These are phyloP conservation scores for Hypothenemus hampei DNA, from an alignment of 1,140 invertebrate species.

Conservation along the genomic window DNA sequence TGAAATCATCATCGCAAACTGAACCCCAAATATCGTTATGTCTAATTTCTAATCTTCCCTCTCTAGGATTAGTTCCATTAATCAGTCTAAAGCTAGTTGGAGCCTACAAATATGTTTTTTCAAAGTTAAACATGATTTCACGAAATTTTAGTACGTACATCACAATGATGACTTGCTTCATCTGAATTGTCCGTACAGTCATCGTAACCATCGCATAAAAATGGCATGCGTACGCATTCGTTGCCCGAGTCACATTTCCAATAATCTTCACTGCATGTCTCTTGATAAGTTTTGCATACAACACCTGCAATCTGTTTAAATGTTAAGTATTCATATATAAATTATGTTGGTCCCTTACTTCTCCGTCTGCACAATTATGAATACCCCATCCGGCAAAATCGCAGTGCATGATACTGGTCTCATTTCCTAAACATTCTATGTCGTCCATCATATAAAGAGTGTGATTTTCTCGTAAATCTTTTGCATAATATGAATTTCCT, in stretches of 20 bases:
- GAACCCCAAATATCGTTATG: constrained; percentile 71
- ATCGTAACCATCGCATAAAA: constrained; percentile 63
- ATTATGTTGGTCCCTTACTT: constrained; percentile 48
- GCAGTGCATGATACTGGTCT: constrained; percentile 62
- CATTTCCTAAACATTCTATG: constrained; percentile 63
- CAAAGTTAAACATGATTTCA: not conserved
- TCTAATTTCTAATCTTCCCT: constrained; percentile 66
- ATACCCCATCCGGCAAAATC: constrained; percentile 67
- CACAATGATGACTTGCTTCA: constrained; percentile 56
- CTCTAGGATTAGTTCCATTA: constrained; percentile 51
- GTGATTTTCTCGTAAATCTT: constrained; percentile 40
- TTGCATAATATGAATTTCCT: constrained; percentile 52
- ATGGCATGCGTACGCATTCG: constrained; percentile 58
- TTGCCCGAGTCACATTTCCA: constrained; percentile 62
- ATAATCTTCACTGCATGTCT: constrained; percentile 54
- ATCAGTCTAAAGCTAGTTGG: constrained; percentile 57
- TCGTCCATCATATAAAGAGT: constrained; percentile 64
- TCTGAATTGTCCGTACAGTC: constrained; percentile 70
- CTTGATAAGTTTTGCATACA: constrained; percentile 56
- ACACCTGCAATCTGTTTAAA: constrained; percentile 54
- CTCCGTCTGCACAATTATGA: constrained; percentile 64
- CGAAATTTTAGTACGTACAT: constrained; percentile 48
- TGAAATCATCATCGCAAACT: constrained; percentile 75
- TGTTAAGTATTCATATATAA: not conserved
- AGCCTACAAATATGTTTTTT: constrained; percentile 43